Base-by-base conservation (phyloP, 2,113 vertebrate species). In the Ornithorhynchus anatinus region DNA sequence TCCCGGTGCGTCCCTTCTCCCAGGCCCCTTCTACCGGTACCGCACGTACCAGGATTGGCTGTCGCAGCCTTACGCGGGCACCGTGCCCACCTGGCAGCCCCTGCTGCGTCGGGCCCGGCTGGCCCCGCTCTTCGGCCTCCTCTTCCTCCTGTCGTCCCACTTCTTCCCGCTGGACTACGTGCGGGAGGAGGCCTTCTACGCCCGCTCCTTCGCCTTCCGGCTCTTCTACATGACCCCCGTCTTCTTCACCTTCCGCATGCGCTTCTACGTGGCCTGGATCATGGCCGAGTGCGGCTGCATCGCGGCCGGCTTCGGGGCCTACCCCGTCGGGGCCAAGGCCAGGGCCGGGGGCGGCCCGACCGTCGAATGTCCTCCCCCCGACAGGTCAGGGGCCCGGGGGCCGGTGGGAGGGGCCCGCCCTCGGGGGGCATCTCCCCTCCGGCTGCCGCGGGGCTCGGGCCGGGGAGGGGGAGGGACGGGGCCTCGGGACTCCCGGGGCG, bases 211-310 rank as follows among this genome's bases (percentile, higher is more conserved):
- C 67, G 87, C 94, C 36, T 79, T 72, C 77, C 95, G 96, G 84
- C 83, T 96, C 27, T 95, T 96, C 91, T 97, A 97, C 92, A 97
- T 97, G 95, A 67, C 93, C 4, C 94, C 89, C 0, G 81, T 96
- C 52, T 97, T 97, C 89, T 96, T 97, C 57, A 92, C 95, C 70
- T 97, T 97, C 75, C 88, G 96, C 71, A 96, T 97, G 96, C 94
- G 96, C 61, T 97, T 97, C 91, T 97, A 95, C 42, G 93, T 95
- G 1, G 96, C 96, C 6, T 97, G 96, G 96, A 95, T 95, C 36
- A 89, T 91, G 0, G 95, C 96, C 0, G 96, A 97, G 82, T 94
- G 94, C 5, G 90, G 92, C n/a, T 97, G 95, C 72, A 96, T 97
- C 67, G 92, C 94, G 1, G 95, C 95, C 0, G 95, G 94, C 45